phyloP scores from a whole-genome alignment of 2,113 vertebrate genomes.

The Neopipo cinnamomea region DNA sequence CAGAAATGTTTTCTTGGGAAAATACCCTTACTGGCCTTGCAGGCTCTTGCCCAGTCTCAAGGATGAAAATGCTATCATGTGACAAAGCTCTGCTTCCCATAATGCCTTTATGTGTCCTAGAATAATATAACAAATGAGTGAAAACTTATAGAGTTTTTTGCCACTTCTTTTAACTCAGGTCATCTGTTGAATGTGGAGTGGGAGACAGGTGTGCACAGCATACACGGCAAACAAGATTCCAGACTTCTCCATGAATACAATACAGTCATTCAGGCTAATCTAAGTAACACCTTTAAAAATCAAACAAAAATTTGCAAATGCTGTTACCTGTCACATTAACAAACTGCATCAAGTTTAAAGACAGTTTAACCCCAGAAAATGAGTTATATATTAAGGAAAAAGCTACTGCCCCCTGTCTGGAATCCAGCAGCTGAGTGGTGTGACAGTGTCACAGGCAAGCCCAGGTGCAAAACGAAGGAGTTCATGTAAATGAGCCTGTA shows the following conservation, averaged over 20 bases:
- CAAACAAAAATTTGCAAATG: neutral
- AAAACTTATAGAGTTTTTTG: neutral
- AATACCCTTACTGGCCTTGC: conserved; percentile 79
- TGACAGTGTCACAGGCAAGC: neutral
- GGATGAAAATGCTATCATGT: conserved; percentile 93
- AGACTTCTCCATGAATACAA: neutral
- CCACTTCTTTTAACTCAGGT: neutral
- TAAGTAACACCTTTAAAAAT: neutral
- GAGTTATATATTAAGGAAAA: neutral
- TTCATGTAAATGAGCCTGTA: neutral
- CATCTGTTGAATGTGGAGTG: neutral
- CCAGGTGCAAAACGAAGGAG: neutral
- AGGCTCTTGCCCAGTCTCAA: conserved; percentile 77
- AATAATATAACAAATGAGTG: conserved; percentile 6
- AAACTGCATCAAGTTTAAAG: neutral
- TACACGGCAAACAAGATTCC: neutral
- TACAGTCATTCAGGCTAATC: neutral
- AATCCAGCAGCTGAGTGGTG: neutral
- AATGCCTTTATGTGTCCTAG: conserved; percentile 73
- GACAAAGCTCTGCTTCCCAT: conserved; percentile 89
- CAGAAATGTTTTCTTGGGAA: conserved; percentile 89
- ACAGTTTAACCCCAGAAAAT: neutral
- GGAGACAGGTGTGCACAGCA: neutral
- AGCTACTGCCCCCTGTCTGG: neutral
- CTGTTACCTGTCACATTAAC: neutral